Evolutionary conservation across 2,888 invertebrate species (phyloP), one percentile per base, ranked within the genome.

Genomic region (Monopis laevigella): DNA sequence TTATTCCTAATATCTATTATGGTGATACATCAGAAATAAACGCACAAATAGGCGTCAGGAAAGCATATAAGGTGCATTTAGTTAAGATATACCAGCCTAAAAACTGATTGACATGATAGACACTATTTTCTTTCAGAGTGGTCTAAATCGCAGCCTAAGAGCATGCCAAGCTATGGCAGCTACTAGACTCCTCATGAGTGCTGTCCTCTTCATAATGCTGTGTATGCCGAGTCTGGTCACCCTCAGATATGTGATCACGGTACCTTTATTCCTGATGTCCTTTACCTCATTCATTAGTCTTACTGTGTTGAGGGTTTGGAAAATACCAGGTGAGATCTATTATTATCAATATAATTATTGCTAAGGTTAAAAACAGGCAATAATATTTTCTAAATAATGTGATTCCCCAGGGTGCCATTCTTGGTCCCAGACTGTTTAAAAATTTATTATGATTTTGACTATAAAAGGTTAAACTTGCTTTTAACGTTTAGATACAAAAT

Each of bases 131-230:
- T 27, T 39, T 2, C 62, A 77, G 77, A 57, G 55, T n/a, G 67
- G 65, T 0, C 46, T 70, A 0, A 68, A 58, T 50, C 64, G 75
- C 0, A 63, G 65, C 0, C 52, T 71, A 39, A 65, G 75, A 12
- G 44, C 62, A 0, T 43, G 62, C 0, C 72, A 74, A 46, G 66
- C 73, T 1, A 51, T 56, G 54, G 49, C 70, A 0, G 67, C 68
- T 0, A 64, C 67, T 0, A 58, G 78, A 0, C 44, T 61, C 0
- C n/a, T 62, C 0, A 21, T 69, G 2, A 42, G 57, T 0, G 2
- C 45, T 0, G 0, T 45, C 0, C 45, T 67, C 2, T 28, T 63
- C 0, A 19, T 48, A 0, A 42, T 65, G 41, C 39, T 54, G 11
- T 52, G 55, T 8, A 6, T 62, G 0, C 59, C 65, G 0, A 4